Percentiles rank a stretch among this genome's conserved stretches.
Conservation (phyloP, 2,797 vertebrate genomes). For the Chelmon rostratus region DNA sequence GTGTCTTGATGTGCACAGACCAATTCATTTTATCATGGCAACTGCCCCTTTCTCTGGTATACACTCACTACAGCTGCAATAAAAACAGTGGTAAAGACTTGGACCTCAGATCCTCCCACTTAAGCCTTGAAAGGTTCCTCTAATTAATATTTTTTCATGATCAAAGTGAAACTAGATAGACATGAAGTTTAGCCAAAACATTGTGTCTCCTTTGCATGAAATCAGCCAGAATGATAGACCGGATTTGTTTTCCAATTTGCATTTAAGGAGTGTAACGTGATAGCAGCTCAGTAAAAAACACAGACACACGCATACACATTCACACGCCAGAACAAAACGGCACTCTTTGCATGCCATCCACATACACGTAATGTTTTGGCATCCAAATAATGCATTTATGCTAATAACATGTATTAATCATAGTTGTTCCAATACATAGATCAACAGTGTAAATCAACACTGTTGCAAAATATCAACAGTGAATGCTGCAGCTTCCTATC, state of each 20-base stretch:
- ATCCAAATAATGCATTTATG: conserved; percentile 62
- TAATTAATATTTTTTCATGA: conserved; percentile 75
- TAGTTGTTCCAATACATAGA: conserved; percentile 61
- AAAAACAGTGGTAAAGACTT: conserved; percentile 66
- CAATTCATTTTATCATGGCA: conserved; percentile 64
- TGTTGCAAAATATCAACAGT: conserved; percentile 59
- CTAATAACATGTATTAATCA: conserved; percentile 71
- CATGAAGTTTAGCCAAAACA: conserved; percentile 33
- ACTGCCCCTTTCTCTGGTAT: conserved; percentile 48
- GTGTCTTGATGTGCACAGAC: conserved; percentile 31
- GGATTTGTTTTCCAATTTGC: conserved; percentile 24
- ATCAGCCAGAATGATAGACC: conserved; percentile 28
- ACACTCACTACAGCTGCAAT: conserved; percentile 52
- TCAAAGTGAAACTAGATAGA: conserved; percentile 65
- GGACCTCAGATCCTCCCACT: conserved; percentile 68
- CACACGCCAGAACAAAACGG: conserved; percentile 12
- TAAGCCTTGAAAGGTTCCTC: conserved; percentile 65
- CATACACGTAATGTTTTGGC: conserved; percentile 50
- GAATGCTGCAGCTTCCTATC: conserved; percentile 56
- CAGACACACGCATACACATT: background rate
- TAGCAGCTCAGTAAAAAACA: conserved; percentile 24
- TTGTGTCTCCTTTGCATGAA: conserved; percentile 33
- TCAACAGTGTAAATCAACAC: conserved; percentile 63
- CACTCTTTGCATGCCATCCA: conserved; percentile 47
- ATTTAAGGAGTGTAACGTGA: conserved; percentile 32